These are phyloP conservation scores for Spea hammondii DNA, from an alignment of 2,797 vertebrate species.

Conservation along the genomic window DNA sequence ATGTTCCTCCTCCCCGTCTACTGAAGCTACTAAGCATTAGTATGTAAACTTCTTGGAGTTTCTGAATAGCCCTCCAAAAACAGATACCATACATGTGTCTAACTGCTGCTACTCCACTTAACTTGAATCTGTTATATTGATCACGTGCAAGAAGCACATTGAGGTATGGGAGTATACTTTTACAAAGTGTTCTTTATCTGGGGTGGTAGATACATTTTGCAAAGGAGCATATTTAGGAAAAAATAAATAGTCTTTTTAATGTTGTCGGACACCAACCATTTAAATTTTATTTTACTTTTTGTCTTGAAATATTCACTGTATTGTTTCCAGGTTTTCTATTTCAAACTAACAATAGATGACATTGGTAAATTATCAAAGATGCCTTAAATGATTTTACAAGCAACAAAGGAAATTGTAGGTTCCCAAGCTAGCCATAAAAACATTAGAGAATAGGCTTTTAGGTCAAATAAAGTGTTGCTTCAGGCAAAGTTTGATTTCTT, in stretches of 20 bases:
- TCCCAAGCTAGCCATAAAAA: conserved; percentile 39
- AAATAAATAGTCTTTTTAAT: conserved; percentile 36
- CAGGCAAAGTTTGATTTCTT: conserved; percentile 32
- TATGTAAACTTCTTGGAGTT: no score
- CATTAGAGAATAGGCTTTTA: conserved; percentile 26
- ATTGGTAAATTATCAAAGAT: conserved; percentile 47
- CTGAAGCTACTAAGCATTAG: no score
- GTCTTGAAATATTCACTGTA: conserved; percentile 21
- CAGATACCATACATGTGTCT: no score
- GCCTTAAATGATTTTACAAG: conserved; percentile 34
- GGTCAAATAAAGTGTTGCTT: conserved; percentile 34
- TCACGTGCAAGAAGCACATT: no score
- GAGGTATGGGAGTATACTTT: no score
- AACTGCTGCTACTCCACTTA: no score
- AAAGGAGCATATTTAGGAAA: background rate
- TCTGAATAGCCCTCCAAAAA: no score
- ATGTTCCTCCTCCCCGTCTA: no score
- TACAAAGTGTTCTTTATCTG: no score
- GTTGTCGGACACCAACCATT: conserved; percentile 14
- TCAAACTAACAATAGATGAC: conserved; percentile 45
- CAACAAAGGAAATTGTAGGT: conserved; percentile 27
- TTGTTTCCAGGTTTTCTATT: conserved; percentile 51
- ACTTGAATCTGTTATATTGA: no score
- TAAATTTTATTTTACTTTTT: conserved; percentile 23
- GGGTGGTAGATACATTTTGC: no score